Evolutionary conservation across 2,113 vertebrate species (phyloP).

Genomic region (Stomatorhinus ivindoensis): DNA sequence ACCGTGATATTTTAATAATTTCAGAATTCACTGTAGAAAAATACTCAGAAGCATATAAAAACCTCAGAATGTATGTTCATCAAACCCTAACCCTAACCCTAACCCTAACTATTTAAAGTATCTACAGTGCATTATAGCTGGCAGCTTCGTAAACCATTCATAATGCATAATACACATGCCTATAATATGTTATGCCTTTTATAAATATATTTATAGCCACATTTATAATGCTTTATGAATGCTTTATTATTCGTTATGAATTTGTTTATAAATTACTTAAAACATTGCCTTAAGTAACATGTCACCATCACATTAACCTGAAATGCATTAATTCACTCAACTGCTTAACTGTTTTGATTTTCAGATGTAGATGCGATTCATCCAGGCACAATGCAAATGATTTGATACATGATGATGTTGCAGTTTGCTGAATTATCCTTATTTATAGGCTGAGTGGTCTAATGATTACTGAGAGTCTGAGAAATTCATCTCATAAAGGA

Average conservation of each 20-base stretch:
- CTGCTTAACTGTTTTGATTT: neutral
- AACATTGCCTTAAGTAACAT: too few species aligned
- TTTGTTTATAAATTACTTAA: too few species aligned
- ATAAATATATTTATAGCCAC: too few species aligned
- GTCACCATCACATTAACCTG: too few species aligned
- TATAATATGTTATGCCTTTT: too few species aligned
- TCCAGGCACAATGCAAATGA: neutral
- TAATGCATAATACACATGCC: too few species aligned
- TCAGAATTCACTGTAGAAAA: neutral
- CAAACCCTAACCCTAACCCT: too few species aligned
- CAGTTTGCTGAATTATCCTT: neutral
- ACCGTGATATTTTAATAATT: neutral
- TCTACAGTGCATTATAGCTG: too few species aligned
- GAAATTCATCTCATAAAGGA: neutral
- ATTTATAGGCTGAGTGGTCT: neutral
- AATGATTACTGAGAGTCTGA: neutral
- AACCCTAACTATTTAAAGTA: too few species aligned
- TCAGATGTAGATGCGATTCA: neutral
- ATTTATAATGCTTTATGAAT: too few species aligned
- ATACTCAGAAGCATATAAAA: neutral
- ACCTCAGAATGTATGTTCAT: neutral
- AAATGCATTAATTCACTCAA: neutral
- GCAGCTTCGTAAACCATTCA: too few species aligned
- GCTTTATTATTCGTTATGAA: too few species aligned
- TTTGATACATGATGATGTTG: neutral